Evolutionary conservation across 2,888 invertebrate species (phyloP), one percentile per base, ranked within the genome.

Genomic region (Dicyrtoma fusca): DNA sequence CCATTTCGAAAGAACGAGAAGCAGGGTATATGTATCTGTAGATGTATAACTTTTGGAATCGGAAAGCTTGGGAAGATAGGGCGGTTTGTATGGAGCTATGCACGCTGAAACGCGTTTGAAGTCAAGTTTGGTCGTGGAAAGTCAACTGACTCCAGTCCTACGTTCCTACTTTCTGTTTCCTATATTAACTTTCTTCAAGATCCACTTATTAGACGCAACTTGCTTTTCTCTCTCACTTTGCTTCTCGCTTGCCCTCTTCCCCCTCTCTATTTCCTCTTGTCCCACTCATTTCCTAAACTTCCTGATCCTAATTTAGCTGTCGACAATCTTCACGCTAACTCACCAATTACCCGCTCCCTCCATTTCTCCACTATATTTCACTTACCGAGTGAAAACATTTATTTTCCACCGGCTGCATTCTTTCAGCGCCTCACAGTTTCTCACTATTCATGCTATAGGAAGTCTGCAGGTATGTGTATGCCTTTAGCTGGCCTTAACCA

Each of bases 251-350:
- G 11, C 45, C 45, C 26, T n/a, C 21, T n/a, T 26, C 26, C 5
- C 44, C 19, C 17, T 62, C 44, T 44, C 13, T 42, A 3, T 55
- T 42, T 55, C 55, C 45, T 44, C 64, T 45, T 64, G 64, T 64
- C 64, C 64, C 44, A 65, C 53, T 66, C 66, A 66, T 66, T 66
- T 66, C 55, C 66, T 66, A 13, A 64, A 66, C 66, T 66, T 66
- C 66, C 66, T 66, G 66, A 59, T 71, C 45, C 64, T 71, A 71
- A 71, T 71, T 71, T 71, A 64, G 71, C 71, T 71, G 71, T 71
- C 71, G 71, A 64, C 71, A 70, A 63, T 70, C 69, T 69, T 59
- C 44, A 66, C 57, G 61, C 69, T 69, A 69, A 69, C 69, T 57
- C 47, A 57, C 45, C 69, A 57, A 69, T 59, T 69, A 59, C 57